Evolutionary conservation across 2,888 invertebrate species (phyloP).

Genomic region (Hyppa rectilinea): DNA sequence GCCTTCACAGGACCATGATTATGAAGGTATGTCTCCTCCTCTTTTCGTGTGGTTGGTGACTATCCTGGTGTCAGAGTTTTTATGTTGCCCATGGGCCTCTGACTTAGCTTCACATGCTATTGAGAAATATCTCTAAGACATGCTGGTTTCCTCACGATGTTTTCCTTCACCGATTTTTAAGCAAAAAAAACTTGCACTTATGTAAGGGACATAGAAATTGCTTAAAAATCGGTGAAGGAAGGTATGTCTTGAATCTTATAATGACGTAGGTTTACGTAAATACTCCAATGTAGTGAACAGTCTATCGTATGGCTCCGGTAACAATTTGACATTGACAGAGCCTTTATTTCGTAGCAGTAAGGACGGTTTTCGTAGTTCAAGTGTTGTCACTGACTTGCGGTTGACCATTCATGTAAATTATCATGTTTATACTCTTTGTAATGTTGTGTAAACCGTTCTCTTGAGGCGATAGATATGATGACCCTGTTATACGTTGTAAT

Average conservation of each 20-base stretch:
- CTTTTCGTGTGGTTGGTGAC: too few relatives aligned
- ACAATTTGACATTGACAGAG: not conserved
- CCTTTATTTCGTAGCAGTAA: not conserved
- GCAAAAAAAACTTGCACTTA: too few relatives aligned
- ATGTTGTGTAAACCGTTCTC: not conserved
- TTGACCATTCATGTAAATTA: not conserved
- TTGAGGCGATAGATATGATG: not conserved
- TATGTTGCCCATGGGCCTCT: too few relatives aligned
- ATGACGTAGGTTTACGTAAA: not conserved
- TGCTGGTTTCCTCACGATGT: too few relatives aligned
- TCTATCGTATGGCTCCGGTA: not conserved
- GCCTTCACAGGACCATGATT: constrained; percentile 92
- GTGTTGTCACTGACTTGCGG: not conserved
- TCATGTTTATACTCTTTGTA: not conserved
- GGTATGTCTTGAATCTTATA: constrained; percentile 82
- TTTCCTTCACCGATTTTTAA: too few relatives aligned
- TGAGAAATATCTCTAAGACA: too few relatives aligned
- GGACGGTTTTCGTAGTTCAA: not conserved
- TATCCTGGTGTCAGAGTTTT: too few relatives aligned
- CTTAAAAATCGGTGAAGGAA: too few relatives aligned
- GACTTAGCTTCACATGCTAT: too few relatives aligned
- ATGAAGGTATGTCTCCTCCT: constrained; percentile 93
- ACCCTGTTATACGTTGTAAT: not conserved
- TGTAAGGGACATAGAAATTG: too few relatives aligned
- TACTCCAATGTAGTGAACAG: too few relatives aligned